Conservation (phyloP, 2,113 vertebrate genomes). For the Aphyosemion australe region DNA sequence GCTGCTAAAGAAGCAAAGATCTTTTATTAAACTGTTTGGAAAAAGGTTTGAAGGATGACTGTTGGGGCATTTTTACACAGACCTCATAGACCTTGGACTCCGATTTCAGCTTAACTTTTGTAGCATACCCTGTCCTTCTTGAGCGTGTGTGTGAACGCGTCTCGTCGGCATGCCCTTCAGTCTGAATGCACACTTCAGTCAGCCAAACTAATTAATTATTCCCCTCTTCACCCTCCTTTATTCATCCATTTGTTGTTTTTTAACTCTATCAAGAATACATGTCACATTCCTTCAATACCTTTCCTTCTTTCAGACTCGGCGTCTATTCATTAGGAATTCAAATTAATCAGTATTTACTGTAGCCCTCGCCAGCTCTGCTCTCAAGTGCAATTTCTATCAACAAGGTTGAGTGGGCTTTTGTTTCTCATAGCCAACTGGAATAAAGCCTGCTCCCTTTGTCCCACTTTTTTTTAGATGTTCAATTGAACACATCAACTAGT, state of each 20-base stretch:
- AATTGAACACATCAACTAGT: conserved; percentile 70
- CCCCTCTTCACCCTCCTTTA: conserved; percentile 69
- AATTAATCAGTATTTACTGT: conserved; percentile 78
- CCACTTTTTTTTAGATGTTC: conserved; percentile 57
- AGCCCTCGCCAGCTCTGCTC: conserved; percentile 67
- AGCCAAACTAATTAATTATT: conserved; percentile 73
- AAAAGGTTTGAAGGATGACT: conserved; percentile 30
- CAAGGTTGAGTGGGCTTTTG: conserved; percentile 80
- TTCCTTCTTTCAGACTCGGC: conserved; percentile 58
- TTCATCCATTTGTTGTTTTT: conserved; percentile 69
- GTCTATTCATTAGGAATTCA: conserved; percentile 76
- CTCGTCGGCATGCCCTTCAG: conserved; percentile 59
- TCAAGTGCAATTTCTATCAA: conserved; percentile 79
- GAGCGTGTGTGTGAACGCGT: conserved; percentile 38
- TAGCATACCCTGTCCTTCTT: conserved; percentile 56
- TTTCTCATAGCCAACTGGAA: conserved; percentile 72
- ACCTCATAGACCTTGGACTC: conserved; percentile 56
- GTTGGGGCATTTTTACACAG: conserved; percentile 23
- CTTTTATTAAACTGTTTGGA: conserved; percentile 26
- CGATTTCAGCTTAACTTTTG: conserved; percentile 65
- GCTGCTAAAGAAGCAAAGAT: conserved; percentile 13
- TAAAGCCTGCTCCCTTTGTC: conserved; percentile 52
- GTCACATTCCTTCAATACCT: conserved; percentile 71
- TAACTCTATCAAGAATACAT: conserved; percentile 60
- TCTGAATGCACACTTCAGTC: conserved; percentile 71